Evolutionary conservation across 2,888 invertebrate genomes (phyloP).

Genomic region (Lochmaea capreae): DNA sequence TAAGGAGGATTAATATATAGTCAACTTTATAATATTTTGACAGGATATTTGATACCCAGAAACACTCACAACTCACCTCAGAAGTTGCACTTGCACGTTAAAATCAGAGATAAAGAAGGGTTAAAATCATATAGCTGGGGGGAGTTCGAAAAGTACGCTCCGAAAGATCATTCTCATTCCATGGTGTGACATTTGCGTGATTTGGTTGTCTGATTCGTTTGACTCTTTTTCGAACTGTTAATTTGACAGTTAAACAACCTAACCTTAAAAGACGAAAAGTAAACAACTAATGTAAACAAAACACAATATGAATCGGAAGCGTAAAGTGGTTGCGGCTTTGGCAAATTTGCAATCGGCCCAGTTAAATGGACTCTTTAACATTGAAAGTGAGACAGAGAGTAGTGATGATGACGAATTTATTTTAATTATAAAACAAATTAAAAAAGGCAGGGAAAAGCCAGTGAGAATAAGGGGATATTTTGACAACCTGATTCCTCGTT

Average conservation of each 20-base stretch:
- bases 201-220: not conserved
- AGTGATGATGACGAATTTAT: too few species aligned
- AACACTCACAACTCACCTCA: too few species aligned
- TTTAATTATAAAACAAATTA: too few species aligned
- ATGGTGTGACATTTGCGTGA: not conserved
- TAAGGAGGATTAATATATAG: too few species aligned
- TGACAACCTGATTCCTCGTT: not conserved
- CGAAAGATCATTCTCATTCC: not conserved
- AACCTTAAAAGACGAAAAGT: conserved; percentile 1
- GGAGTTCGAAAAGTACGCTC: not conserved
- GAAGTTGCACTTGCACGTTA: too few species aligned
- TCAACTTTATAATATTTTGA: too few species aligned
- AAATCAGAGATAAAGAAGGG: not conserved
- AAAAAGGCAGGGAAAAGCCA: too few species aligned
- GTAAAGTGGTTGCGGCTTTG: not conserved
- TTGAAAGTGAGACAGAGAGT: too few species aligned
- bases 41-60: too few species aligned
- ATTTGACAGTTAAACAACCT: not conserved
- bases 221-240: not conserved
- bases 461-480: conserved; percentile 1
- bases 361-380: too few species aligned
- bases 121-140: not conserved
- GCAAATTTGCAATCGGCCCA: too few species aligned
- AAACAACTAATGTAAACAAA: too few species aligned
- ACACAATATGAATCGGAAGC: conserved; percentile 4